These are phyloP conservation scores for Sebastes oblongus DNA, from an alignment of 2,797 vertebrate species.

Conservation along the genomic window DNA sequence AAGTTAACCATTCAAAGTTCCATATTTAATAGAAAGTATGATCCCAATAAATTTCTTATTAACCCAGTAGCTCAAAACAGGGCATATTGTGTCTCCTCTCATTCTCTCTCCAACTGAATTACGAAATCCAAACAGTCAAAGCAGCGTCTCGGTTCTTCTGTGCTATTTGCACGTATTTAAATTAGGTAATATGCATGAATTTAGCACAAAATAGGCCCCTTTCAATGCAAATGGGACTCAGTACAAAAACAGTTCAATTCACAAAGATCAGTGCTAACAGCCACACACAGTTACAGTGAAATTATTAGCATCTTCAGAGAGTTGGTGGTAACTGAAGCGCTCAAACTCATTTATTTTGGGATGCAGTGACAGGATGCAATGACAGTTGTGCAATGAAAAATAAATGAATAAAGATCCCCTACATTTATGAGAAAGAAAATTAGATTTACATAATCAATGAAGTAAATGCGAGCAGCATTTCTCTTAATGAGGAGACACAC, in stretches of 20 bases:
- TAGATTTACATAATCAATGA: background rate
- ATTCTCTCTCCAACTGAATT: background rate
- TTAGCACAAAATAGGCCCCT: background rate
- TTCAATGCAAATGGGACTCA: background rate
- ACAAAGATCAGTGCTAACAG: background rate
- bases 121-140: constrained; percentile 26
- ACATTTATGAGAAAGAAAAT: background rate
- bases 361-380: too few relatives aligned
- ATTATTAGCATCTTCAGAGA: background rate
- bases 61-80: constrained; percentile 14
- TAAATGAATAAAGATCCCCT: background rate
- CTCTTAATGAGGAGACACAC: background rate
- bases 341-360: background rate
- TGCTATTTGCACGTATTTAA: background rate
- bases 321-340: background rate
- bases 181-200: background rate
- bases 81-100: background rate
- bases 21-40: constrained; percentile 24
- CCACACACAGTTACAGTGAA: background rate
- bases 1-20: constrained; percentile 24
- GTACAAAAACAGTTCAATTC: background rate
- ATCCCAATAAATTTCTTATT: constrained; percentile 35
- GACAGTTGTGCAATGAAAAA: background rate
- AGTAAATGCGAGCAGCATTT: background rate
- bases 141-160: background rate